phyloP scores from a whole-genome alignment of 2,888 invertebrate genomes.

The Cordylochernes scorpioides region DNA sequence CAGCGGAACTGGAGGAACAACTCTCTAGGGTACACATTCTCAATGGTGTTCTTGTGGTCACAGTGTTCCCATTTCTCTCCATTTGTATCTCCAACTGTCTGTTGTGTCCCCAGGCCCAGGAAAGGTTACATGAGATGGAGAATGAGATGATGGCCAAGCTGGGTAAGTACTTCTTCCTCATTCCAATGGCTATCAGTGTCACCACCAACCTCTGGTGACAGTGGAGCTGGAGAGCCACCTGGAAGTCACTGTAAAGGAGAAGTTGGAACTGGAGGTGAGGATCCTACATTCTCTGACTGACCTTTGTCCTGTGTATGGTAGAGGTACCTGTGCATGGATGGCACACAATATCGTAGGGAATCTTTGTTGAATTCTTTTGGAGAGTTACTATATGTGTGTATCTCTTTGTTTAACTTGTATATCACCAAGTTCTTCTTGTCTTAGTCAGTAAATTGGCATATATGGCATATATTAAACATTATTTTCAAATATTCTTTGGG shows the following conservation, averaged over 20 bases:
- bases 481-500: no score
- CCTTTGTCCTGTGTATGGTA: no score
- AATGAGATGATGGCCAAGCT: constrained; percentile 56
- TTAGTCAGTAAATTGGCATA: no score
- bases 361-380: no score
- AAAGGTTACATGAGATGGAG: constrained; percentile 57
- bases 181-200: background rate
- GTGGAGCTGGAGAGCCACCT: constrained; percentile 64
- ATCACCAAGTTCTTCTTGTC: no score
- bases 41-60: background rate
- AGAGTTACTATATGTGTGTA: no score
- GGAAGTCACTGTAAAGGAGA: constrained; percentile 44
- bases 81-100: constrained; percentile 7
- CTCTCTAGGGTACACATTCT: constrained; percentile 28
- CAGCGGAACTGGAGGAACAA: constrained; percentile 75
- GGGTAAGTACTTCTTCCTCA: constrained; percentile 25
- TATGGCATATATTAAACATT: no score
- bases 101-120: constrained; percentile 36
- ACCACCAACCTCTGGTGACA: constrained; percentile 18
- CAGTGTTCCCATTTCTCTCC: background rate
- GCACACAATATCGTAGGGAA: no score
- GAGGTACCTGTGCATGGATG: no score
- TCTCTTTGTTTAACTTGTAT: no score
- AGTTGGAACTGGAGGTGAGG: constrained; percentile 37
- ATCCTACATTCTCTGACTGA: no score